Conservation (phyloP, 2,888 invertebrate genomes). For the Pseudococcus viburni region DNA sequence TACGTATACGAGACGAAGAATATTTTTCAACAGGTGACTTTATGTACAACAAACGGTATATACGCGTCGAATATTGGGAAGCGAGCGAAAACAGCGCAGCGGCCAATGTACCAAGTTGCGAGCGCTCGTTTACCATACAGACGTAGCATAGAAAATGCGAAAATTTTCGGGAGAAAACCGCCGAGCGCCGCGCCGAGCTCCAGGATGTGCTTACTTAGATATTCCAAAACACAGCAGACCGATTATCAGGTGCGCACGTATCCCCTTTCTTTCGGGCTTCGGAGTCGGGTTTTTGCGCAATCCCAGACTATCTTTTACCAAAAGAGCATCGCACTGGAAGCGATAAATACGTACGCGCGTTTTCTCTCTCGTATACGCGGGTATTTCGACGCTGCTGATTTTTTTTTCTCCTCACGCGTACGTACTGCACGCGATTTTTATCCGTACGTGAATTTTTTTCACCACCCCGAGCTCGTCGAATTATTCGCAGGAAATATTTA, state of each 20-base stretch:
- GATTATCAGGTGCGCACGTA: constrained; percentile 61
- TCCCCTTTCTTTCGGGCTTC: constrained; percentile 38
- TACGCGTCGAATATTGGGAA: constrained; percentile 20
- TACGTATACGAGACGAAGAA: background rate
- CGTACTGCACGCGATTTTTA: background rate
- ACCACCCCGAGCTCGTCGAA: background rate
- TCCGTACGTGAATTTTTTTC: background rate
- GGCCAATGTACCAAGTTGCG: constrained; percentile 39
- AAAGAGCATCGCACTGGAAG: constrained; percentile 61
- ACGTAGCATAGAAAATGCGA: constrained; percentile 55
- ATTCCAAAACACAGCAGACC: constrained; percentile 62
- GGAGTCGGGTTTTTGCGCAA: constrained; percentile 61
- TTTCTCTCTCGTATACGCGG: background rate
- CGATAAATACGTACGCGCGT: constrained; percentile 42
- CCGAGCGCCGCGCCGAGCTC: constrained; percentile 18
- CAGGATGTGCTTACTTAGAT: constrained; percentile 63
- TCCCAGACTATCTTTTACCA: constrained; percentile 56
- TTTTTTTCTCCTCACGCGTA: background rate
- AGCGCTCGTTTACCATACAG: constrained; percentile 48
- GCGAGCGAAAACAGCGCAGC: background rate
- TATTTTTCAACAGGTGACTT: constrained; percentile 63
- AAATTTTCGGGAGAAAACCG: constrained; percentile 57
- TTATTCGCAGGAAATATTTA: background rate
- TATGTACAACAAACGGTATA: background rate
- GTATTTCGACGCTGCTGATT: background rate